Evolutionary conservation across 64 coral and sea anemone genomes (phyloP), one percentile per base, ranked within the genome.

Genomic region (Actinia tenebrosa): DNA sequence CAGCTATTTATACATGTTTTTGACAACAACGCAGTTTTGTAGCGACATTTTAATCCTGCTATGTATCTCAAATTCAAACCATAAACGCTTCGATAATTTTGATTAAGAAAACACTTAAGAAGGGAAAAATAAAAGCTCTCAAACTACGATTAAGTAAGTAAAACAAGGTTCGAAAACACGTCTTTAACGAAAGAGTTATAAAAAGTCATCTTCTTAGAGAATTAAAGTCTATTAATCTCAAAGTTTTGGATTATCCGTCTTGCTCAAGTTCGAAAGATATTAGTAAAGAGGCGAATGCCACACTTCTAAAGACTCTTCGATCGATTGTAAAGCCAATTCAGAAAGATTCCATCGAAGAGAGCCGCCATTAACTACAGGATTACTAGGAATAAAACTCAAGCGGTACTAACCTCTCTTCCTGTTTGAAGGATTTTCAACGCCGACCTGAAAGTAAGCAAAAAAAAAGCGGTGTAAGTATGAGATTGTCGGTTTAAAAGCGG

Each of bases 401-500:
- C 11, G 26, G 69, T 75, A 75, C 69, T 75, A n/a, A 75, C 69
- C 69, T 75, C 25, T 37, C 25, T 75, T 75, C 69, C 69, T 75
- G 69, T 75, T 75, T 75, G 69, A 75, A 75, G 69, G 23, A 75
- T 75, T 75, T 75, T 75, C 23, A 75, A 42, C 69, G 27, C 69
- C 26, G 69, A 75, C 69, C 69, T 75, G 10, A 42, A 13, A 58
- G 13, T 11, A 58, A 58, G 15, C 10, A 13, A 72, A 71, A 71
- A 18, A 75, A 25, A 10, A n/a, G 69, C n/a, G 69, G 25, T n/a
- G 69, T 75, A 13, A 42, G 26, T 75, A 42, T 37, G 30, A 43
- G n/a, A 11, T 43, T 42, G 69, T 75, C 63, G 69, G 26, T 0
- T 16, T 30, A 15, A 27, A 30, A 75, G 69, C 69, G 69, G 69